Evolutionary conservation across 92 coral and sea anemone genomes (phyloP).

Genomic region (Zoanthus sociatus): DNA sequence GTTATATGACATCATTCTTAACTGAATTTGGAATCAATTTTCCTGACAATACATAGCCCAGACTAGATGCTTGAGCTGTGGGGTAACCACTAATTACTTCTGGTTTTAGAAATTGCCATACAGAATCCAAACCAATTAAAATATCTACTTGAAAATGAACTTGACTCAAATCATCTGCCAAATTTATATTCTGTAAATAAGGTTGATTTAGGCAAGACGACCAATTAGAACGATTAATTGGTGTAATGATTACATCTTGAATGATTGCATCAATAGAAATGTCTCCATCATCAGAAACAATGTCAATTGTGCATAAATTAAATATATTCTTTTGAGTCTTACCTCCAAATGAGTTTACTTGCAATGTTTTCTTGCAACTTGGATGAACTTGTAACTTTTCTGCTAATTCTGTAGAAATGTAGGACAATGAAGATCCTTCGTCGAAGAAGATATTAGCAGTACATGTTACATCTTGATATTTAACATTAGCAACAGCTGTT

Average conservation of each 20-base stretch:
- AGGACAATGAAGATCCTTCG: slow-evolving; percentile 55
- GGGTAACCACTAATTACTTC: slow-evolving; percentile 48
- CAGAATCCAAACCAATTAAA: slow-evolving; percentile 61
- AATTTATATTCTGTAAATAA: slow-evolving; percentile 32
- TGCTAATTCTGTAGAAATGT: slow-evolving; percentile 58
- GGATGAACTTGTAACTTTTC: slow-evolving; percentile 54
- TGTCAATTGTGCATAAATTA: slow-evolving; percentile 41
- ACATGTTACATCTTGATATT: slow-evolving; percentile 39
- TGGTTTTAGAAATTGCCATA: slow-evolving; percentile 61
- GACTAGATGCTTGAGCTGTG: slow-evolving; percentile 56
- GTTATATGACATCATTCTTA: neutral
- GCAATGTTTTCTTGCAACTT: slow-evolving; percentile 44
- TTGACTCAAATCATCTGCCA: slow-evolving; percentile 56
- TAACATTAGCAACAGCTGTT: slow-evolving; percentile 55
- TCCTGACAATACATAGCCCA: slow-evolving; percentile 58
- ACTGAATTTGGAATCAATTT: slow-evolving; percentile 1
- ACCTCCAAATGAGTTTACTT: slow-evolving; percentile 58
- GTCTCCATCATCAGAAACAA: slow-evolving; percentile 35
- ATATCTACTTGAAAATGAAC: slow-evolving; percentile 45
- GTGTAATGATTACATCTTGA: slow-evolving; percentile 44
- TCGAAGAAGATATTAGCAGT: slow-evolving; percentile 54
- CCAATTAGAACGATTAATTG: slow-evolving; percentile 31
- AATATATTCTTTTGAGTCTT: slow-evolving; percentile 33
- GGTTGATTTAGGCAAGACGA: slow-evolving; percentile 41
- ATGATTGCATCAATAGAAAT: slow-evolving; percentile 37